Evolutionary conservation across 2,113 vertebrate species (phyloP).

Genomic region (Crotalus horridus): DNA sequence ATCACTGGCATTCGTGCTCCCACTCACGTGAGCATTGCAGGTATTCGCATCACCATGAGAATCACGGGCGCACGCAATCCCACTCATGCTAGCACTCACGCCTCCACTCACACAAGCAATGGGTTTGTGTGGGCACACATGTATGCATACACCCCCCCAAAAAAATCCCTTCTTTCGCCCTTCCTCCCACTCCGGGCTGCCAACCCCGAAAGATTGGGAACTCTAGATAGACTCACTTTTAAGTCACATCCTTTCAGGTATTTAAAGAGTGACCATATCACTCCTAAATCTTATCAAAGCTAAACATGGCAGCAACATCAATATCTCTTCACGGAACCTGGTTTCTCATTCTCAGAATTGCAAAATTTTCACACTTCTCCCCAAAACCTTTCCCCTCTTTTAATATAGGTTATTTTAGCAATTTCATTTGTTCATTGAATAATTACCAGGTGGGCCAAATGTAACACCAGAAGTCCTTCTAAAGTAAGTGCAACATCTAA

Average conservation of each 20-base stretch:
- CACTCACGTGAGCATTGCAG: too few relatives aligned
- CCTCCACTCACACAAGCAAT: too few relatives aligned
- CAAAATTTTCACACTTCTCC: neutral
- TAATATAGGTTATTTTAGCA: neutral
- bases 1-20: too few relatives aligned
- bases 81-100: too few relatives aligned
- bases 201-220: too few relatives aligned
- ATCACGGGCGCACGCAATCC: too few relatives aligned
- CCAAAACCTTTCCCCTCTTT: neutral
- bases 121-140: too few relatives aligned
- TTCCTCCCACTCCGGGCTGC: too few relatives aligned
- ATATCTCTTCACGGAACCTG: neutral
- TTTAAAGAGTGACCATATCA: neutral
- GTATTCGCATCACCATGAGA: too few relatives aligned
- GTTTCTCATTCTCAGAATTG: neutral
- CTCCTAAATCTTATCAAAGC: neutral
- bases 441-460: neutral
- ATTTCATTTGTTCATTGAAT: neutral
- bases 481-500: conserved; percentile 27
- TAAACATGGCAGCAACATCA: neutral
- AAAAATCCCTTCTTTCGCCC: too few relatives aligned
- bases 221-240: neutral
- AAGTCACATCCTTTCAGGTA: neutral
- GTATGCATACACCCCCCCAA: too few relatives aligned
- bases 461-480: neutral